Base-by-base conservation (phyloP, 1,140 invertebrate genomes). In the Heterodera schachtii region DNA sequence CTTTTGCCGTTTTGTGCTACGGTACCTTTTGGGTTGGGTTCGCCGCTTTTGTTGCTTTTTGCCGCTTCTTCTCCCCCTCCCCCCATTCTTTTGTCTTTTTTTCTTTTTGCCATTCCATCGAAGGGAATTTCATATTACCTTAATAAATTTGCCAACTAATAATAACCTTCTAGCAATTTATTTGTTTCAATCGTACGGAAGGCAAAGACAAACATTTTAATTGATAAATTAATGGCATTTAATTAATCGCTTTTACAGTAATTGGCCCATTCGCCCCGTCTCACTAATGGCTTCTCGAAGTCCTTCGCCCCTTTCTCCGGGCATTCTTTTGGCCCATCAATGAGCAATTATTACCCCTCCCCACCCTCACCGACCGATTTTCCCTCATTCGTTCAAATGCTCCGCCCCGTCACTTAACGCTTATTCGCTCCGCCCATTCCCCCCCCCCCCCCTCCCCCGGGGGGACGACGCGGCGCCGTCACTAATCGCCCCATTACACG, bases 361-460 rank as follows among this genome's bases (percentile, higher is more conserved):
- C 13, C 57, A 11, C 21, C 69, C 21, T 19, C 69, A 6, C 69
- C 19, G 31, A 31, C 31, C 31, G 31, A 31, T 31, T 31, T 31
- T 31, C 69, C 69, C 21, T 71, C 69, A n/a, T 19, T 13, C 44
- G 13, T 41, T n/a, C 69, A 71, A 71, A 16, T 71, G 69, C 69
- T 6, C 69, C 69, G 69, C 69, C 69, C 69, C 69, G 21, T 11
- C 69, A 71, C 69, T 71, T 71, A 71, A 43, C 69, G 69, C 69
- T 31, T 46, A 71, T 71, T 71, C 44, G 69, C 69, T 46, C 69
- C 69, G 69, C 69, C 69, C 69, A 41, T 71, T 71, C 8, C 31
- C 69, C 44, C 69, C 9, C n/a, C 69, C 31, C 69, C 19, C 69
- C 31, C 13, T 11, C 67, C 69, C 49, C 11, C 2, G 49, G 49